These are phyloP conservation scores for Trididemnum nubilum DNA, from an alignment of 23 tunicate species.

Conservation along the genomic window DNA sequence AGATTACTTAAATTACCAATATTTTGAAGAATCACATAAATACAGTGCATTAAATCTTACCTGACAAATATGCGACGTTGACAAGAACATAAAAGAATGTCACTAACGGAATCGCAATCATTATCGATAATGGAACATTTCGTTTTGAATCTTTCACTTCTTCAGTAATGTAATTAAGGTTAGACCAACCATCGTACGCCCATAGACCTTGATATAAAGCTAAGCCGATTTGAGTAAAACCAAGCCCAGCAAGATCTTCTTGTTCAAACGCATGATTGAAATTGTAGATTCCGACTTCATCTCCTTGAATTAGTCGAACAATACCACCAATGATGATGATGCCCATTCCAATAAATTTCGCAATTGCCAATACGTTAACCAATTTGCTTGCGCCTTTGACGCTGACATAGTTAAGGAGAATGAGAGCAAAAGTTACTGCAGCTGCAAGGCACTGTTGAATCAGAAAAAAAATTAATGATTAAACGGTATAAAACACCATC, in stretches of 20 bases:
- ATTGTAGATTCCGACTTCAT: conserved; percentile 43
- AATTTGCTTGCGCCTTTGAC: conserved; percentile 51
- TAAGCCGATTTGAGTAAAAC: conserved; percentile 58
- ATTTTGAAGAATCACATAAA: no score
- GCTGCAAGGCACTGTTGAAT: conserved; percentile 28
- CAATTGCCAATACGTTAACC: conserved; percentile 37
- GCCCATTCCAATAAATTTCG: conserved; percentile 68
- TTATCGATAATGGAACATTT: conserved; percentile 61
- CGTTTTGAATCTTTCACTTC: conserved; percentile 60
- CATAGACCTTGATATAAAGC: conserved; percentile 82
- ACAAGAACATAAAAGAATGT: conserved; percentile 64
- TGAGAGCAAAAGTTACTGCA: background rate
- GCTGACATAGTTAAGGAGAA: conserved; percentile 38
- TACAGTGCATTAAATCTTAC: no score
- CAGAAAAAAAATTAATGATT: no score
- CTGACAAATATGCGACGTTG: conserved; percentile 70
- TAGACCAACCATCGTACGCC: conserved; percentile 79
- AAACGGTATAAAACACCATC: no score
- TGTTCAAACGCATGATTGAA: conserved; percentile 47
- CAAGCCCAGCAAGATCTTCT: conserved; percentile 44
- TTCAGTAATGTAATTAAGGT: conserved; percentile 53
- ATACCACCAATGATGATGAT: conserved; percentile 71
- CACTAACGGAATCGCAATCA: conserved; percentile 64
- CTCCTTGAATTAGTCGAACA: conserved; percentile 43
- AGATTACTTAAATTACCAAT: no score